Evolutionary conservation across 2,888 invertebrate genomes (phyloP).

Genomic region (Caenorhabditis sp.): DNA sequence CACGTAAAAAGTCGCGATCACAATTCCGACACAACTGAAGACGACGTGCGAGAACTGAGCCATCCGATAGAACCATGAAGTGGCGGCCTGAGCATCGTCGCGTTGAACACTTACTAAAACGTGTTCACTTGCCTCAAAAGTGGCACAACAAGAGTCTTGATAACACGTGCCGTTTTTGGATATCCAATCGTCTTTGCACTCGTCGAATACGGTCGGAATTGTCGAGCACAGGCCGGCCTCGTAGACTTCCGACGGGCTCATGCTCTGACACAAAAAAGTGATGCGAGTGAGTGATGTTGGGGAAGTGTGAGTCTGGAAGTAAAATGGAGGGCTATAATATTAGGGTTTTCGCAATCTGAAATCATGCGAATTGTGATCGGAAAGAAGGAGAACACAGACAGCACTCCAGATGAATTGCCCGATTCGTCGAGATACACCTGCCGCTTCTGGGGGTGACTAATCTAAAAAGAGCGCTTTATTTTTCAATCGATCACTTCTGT

Average conservation of each 20-base stretch:
- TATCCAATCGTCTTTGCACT: constrained; percentile 38
- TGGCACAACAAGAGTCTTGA: constrained; percentile 52
- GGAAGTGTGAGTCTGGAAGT: too few species aligned
- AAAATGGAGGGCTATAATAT: too few species aligned
- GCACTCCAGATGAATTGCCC: too few species aligned
- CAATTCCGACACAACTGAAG: constrained; percentile 26
- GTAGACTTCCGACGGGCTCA: constrained; percentile 26
- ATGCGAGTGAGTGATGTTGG: too few species aligned
- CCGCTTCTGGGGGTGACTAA: too few species aligned
- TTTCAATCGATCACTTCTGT: too few species aligned
- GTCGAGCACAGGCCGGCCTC: constrained; percentile 25
- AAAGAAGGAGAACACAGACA: too few species aligned
- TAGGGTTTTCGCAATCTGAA: too few species aligned
- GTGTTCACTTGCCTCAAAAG: constrained; percentile 29
- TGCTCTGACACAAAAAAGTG: background rate
- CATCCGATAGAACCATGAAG: constrained; percentile 49
- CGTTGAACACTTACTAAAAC: too few species aligned
- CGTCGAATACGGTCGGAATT: constrained; percentile 3
- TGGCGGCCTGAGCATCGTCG: constrained; percentile 51
- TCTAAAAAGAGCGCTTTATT: too few species aligned
- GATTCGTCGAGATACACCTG: too few species aligned
- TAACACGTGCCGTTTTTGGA: constrained; percentile 50
- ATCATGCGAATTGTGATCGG: too few species aligned
- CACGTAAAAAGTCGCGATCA: background rate
- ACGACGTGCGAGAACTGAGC: constrained; percentile 46